A percentile compares a stretch with the other conserved stretches of the same genome.
phyloP scores from a whole-genome alignment of 2,113 vertebrate genomes.

The Cinclus mexicanus region DNA sequence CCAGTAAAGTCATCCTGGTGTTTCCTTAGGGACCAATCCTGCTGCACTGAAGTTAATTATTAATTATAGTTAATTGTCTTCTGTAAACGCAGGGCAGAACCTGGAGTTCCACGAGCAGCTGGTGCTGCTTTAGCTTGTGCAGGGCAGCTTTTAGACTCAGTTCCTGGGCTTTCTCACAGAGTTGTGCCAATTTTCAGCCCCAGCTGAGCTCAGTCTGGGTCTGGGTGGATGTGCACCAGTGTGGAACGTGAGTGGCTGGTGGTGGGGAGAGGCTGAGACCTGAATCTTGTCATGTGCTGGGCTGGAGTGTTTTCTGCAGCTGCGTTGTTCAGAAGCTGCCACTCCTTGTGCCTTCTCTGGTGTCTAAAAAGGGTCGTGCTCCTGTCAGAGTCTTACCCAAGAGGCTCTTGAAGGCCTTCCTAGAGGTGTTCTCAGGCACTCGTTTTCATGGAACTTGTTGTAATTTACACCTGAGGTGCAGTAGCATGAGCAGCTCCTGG shows the following conservation, averaged over 20 bases:
- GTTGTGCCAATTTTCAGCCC: neutral
- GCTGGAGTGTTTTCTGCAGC: neutral
- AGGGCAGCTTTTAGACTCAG: neutral
- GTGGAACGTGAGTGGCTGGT: accelerated
- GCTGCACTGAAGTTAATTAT: neutral
- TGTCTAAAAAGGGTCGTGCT: neutral
- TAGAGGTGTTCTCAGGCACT: neutral
- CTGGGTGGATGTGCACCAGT: neutral
- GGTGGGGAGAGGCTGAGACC: neutral
- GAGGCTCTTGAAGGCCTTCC: neutral
- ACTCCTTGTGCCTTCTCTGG: neutral
- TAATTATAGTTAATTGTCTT: neutral
- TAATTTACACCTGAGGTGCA: neutral
- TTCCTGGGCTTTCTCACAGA: neutral
- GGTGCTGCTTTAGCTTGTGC: neutral
- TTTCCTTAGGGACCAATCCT: neutral
- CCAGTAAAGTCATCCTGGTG: neutral
- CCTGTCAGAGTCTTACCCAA: neutral
- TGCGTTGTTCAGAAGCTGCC: neutral
- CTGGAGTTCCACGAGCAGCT: neutral
- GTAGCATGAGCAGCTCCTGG: neutral
- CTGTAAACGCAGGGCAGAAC: neutral
- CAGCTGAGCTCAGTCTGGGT: neutral
- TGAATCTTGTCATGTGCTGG: neutral
- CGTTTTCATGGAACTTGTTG: neutral